Evolutionary conservation across 1,140 invertebrate species (phyloP), one percentile per base, ranked within the genome.

Genomic region (Trachelipus rathkii): DNA sequence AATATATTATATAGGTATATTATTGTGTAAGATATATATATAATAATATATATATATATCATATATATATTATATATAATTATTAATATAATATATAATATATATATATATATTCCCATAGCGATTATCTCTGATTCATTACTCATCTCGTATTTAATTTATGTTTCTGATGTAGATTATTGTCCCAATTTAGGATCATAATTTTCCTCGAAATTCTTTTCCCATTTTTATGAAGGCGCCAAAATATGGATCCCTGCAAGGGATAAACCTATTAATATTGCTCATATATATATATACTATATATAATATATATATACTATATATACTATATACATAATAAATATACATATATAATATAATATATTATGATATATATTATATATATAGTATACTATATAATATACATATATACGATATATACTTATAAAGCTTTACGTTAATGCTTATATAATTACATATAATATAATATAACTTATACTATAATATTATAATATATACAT

Each of bases 311-410:
- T 60, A 60, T 60, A 60, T 60, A 60, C 15, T 10, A 10, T n/a
- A n/a, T n/a, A n/a, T n/a, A n/a, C n/a, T 60, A 60, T 60, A 60
- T 60, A 60, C 8, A 60, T 60, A 60, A n/a, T 60, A 60, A 4
- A 60, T 60, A 60, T 60, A 60, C 8, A 60, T 60, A 13, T 60
- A 19, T 19, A 60, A n/a, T n/a, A n/a, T n/a, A n/a, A n/a, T 60
- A 60, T 60, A 60, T 60, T n/a, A n/a, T n/a, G n/a, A 60, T 60
- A 60, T 60, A 60, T 60, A 60, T n/a, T n/a, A n/a, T n/a, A n/a
- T n/a, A n/a, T n/a, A 50, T 50, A 50, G 9, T 10, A 10, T 10
- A 10, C 9, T 50, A 50, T 50, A 50, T 50, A 50, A 50, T 50
- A 50, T 50, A 50, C 15, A 50, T 50, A 50, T 50, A 50, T 50